Percentiles rank a stretch among this genome's conserved stretches.
Evolutionary conservation across 2,888 invertebrate species (phyloP).

Genomic region (Drosophila parthenogenetica): DNA sequence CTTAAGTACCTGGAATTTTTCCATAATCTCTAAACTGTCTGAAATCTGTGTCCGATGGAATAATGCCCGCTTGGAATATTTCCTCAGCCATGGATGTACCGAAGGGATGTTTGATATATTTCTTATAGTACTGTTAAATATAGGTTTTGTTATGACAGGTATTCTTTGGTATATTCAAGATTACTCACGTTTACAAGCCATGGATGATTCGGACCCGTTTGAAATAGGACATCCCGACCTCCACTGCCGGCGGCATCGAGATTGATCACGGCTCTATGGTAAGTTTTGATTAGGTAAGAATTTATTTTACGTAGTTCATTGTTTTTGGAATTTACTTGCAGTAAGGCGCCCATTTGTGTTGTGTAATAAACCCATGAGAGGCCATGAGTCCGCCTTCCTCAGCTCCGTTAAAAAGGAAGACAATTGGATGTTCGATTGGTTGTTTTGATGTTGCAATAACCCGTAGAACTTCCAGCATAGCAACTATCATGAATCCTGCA

Average conservation of each 20-base stretch:
- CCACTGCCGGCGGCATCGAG: slow-evolving; percentile 97
- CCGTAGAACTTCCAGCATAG: slow-evolving; percentile 87
- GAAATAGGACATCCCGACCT: slow-evolving; percentile 95
- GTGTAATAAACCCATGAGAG: slow-evolving; percentile 88
- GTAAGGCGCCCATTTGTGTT: slow-evolving; percentile 92
- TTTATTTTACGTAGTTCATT: neutral
- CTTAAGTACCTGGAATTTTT: slow-evolving; percentile 65
- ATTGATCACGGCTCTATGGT: slow-evolving; percentile 90
- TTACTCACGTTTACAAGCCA: slow-evolving; percentile 87
- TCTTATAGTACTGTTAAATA: slow-evolving; percentile 84
- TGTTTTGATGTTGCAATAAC: slow-evolving; percentile 83
- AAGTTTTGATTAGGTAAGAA: neutral
- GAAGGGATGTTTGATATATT: slow-evolving; percentile 86
- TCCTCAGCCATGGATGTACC: slow-evolving; percentile 87
- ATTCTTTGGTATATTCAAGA: neutral
- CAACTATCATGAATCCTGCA: slow-evolving; percentile 88
- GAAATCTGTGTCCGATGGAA: slow-evolving; percentile 90
- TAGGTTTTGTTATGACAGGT: neutral
- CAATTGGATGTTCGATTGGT: slow-evolving; percentile 86
- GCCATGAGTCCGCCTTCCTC: slow-evolving; percentile 89
- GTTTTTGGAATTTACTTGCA: slow-evolving; percentile 83
- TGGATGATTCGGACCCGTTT: slow-evolving; percentile 90
- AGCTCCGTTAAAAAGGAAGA: slow-evolving; percentile 89
- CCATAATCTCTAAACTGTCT: slow-evolving; percentile 38
- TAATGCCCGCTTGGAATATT: slow-evolving; percentile 87